These are phyloP conservation scores for Perca schrenkii DNA, from an alignment of 2,113 vertebrate species.

Conservation along the genomic window DNA sequence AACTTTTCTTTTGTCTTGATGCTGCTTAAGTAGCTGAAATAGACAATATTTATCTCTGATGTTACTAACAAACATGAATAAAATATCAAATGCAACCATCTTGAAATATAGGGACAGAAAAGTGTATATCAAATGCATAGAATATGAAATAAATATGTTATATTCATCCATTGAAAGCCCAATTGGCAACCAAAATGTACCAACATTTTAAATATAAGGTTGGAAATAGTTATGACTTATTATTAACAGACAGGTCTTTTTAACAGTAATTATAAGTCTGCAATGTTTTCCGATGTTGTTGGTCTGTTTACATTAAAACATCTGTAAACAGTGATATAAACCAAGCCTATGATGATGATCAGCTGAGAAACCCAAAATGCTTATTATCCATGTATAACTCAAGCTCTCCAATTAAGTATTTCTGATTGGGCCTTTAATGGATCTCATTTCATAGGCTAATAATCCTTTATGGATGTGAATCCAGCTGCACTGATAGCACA, in stretches of 20 bases:
- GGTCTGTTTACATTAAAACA: conserved; percentile 42
- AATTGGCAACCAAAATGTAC: background rate
- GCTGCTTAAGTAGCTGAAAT: conserved; percentile 2
- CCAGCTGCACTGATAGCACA: conserved; percentile 66
- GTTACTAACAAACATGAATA: background rate
- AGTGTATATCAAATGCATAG: background rate
- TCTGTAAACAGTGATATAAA: conserved; percentile 39
- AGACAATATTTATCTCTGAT: background rate
- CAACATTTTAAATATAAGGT: background rate
- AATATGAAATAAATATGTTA: background rate
- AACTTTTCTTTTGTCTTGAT: conserved; percentile 19
- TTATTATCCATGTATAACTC: conserved; percentile 56
- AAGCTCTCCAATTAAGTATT: conserved; percentile 69
- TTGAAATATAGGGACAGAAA: background rate
- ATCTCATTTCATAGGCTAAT: conserved; percentile 75
- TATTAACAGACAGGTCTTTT: background rate
- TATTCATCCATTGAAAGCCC: background rate
- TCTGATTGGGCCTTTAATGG: conserved; percentile 76
- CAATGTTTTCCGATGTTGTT: conserved; percentile 28
- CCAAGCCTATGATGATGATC: conserved; percentile 42
- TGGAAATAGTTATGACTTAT: background rate
- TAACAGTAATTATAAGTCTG: background rate
- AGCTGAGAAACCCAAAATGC: conserved; percentile 44
- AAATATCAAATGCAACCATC: background rate
- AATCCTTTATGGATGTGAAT: conserved; percentile 74